Evolutionary conservation across 2,113 vertebrate species (phyloP), one percentile per base, ranked within the genome.

Genomic region (Caretta caretta): DNA sequence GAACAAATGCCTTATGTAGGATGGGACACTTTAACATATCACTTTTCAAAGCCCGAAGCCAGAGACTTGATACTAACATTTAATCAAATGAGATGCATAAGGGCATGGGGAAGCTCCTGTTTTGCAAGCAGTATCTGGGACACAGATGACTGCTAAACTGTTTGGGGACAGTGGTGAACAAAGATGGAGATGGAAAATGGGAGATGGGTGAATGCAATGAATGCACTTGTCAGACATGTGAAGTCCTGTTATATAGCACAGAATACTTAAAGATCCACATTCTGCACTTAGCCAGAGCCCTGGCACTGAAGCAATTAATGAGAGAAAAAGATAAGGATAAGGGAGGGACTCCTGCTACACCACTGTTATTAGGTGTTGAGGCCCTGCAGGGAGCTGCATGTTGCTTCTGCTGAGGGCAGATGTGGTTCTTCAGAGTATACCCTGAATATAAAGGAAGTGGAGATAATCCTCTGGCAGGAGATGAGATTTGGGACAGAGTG

Each of bases 1-100:
- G 72, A 46, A 46, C 9, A 76, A 46, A 46, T 46, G 11, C 38
- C 3, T 25, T 76, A 25, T 25, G n/a, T 12, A n/a, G 87, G 53
- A 90, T 90, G 87, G 88, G 95, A 92, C 79, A 88, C 50, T 92
- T 78, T 42, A 62, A 88, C 65, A 31, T 88, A 85, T 95, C 90
- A 88, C 94, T 90, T 86, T 95, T 46, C 19, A 82, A 8, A 94
- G 86, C 49, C 62, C 14, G 2, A 79, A 94, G n/a, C 42, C 57
- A 92, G 51, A 86, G 49, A 62, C 46, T 72, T 81, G 69, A 90
- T 35, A 53, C 86, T 31, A 6, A 7, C 81, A 92, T n/a, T n/a
- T n/a, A n/a, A 69, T 69, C 62, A 19, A 69, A 69, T 69, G 35
- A 69, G 62, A 69, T n/a, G 62, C 35, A 35, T 3, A 90, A 92